Evolutionary conservation across 2,888 invertebrate species (phyloP), one percentile per base, ranked within the genome.

Genomic region (Gerris lacustris): DNA sequence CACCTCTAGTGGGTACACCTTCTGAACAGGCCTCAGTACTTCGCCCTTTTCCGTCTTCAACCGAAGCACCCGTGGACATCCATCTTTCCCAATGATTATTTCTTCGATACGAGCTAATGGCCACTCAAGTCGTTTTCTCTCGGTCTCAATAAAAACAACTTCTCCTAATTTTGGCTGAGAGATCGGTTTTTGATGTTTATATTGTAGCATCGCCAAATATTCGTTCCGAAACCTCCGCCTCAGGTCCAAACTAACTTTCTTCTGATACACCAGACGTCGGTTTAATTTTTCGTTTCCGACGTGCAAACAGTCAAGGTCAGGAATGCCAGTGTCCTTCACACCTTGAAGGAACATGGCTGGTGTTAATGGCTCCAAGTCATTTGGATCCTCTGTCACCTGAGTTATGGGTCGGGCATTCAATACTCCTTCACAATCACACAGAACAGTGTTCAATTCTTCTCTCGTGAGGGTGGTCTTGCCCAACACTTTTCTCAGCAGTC

Each of bases 331-430:
- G 11, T 55, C 55, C 15, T 55, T 55, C 55, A 55, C 55, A 11
- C 55, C 55, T 15, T 11, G 9, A 9, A 55, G 15, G 15, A 55
- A 55, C 15, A 11, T 55, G 15, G 9, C 15, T 9, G 55, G 55
- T 15, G 55, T 55, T 15, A 55, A 5, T 11, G 55, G 55, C 15
- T 55, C 55, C 2, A 55, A 15, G 15, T 55, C 55, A 1, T 55
- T 9, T 11, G 9, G 55, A 15, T 9, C 44, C 17, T 69, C 69
- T 45, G 63, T 43, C 47, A 63, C 11, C 44, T 73, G 73, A 11
- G 73, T 73, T n/a, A 73, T 62, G 5, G 73, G 72, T 15, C 73
- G 44, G 31, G 71, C 44, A 64, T 73, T 73, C 15, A 73, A 45
- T 4, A 44, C 45, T 5, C 55, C 15, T 67, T 70, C 72, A 45